phyloP scores from a whole-genome alignment of 2,888 invertebrate species.

The Callyntrura guangdongensis region DNA sequence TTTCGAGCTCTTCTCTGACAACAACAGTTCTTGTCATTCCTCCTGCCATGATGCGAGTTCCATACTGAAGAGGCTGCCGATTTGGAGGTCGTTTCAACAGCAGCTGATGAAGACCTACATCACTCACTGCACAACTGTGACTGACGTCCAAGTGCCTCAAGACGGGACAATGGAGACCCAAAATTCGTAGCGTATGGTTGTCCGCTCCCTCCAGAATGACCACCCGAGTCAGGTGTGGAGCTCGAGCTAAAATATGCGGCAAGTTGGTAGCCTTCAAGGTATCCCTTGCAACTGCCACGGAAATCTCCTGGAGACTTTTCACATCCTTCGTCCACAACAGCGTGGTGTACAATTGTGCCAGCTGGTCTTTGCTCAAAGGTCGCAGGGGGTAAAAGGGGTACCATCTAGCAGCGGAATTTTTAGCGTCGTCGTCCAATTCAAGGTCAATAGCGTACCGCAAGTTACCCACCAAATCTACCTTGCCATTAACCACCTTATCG shows the following conservation, averaged over 20 bases:
- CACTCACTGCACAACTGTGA: constrained; percentile 59
- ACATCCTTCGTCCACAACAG: constrained; percentile 52
- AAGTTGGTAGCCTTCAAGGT: constrained; percentile 56
- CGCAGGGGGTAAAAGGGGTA: background rate
- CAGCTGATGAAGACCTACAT: constrained; percentile 68
- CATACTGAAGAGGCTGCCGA: too few relatives aligned
- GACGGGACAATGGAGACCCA: constrained; percentile 74
- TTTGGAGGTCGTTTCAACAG: constrained; percentile 39
- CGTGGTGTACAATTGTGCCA: constrained; percentile 60
- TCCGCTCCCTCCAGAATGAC: constrained; percentile 75
- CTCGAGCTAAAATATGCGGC: constrained; percentile 70
- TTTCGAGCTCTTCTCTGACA: background rate
- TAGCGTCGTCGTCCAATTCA: background rate
- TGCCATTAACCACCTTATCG: background rate
- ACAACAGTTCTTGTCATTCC: background rate
- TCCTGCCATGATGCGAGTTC: background rate
- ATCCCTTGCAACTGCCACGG: constrained; percentile 50
- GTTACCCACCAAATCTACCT: constrained; percentile 64
- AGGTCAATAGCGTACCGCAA: constrained; percentile 57
- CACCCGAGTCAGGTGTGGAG: constrained; percentile 56
- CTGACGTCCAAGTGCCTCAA: constrained; percentile 68
- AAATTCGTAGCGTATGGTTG: constrained; percentile 71
- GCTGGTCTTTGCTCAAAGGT: background rate
- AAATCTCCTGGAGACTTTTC: constrained; percentile 24
- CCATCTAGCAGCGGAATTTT: too few relatives aligned